Evolutionary conservation across 2,888 invertebrate species (phyloP), one percentile per base, ranked within the genome.

Genomic region (Xestobium rufovillosum): DNA sequence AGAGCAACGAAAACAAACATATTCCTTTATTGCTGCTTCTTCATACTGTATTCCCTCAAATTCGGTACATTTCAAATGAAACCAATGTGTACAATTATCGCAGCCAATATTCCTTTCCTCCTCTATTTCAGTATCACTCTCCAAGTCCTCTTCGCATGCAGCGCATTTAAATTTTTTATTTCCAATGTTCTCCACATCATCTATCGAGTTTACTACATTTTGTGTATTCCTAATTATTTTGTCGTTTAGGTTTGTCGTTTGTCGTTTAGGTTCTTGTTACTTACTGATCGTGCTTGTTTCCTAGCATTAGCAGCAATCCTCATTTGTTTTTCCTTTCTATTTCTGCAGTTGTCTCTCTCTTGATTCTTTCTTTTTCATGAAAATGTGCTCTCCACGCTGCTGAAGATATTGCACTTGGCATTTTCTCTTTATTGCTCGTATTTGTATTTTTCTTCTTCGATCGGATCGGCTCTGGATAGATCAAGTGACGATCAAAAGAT

Each of bases 341-440:
- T 23, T 23, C 23, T 23, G 6, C 23, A 23, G 6, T 23, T n/a
- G 6, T 23, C 23, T 23, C n/a, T 8, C 23, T 23, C 23, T 23
- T 23, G n/a, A 23, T 23, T 23, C 23, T 27, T n/a, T 27, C 27
- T 10, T 27, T 4, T 4, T 4, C 10, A 6, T 27, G 27, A 12
- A 27, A 27, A 10, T 27, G 27, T 9, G 6, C 4, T 26, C 34
- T 34, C 34, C 34, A 34, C 13, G 34, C 26, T 13, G 12, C 19
- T 8, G 26, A 28, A 10, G 25, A 34, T 19, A 34, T 34, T 11
- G 34, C 34, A 14, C 34, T 34, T n/a, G 34, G 34, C 25, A 34
- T 14, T 11, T 34, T 30, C n/a, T 30, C 30, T 30, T 30, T 34
- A 19, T 19, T 34, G n/a, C n/a, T n/a, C n/a, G n/a, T n/a, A 14